These are phyloP conservation scores for Teleiodes luculella DNA, from an alignment of 2,888 invertebrate genomes.

Conservation along the genomic window DNA sequence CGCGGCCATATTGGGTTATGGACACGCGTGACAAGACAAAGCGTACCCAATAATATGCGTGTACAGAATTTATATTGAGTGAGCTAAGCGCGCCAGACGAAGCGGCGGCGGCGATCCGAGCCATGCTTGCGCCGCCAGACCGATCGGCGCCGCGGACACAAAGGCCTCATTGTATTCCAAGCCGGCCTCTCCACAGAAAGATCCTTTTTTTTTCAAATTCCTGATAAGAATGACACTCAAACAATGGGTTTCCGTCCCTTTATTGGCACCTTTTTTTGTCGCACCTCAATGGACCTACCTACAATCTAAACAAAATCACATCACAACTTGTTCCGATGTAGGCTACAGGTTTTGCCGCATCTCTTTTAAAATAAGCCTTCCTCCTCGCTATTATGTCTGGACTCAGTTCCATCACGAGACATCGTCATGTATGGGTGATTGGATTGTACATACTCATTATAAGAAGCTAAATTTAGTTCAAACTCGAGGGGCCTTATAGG, in stretches of 20 bases:
- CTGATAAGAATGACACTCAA: constrained; percentile 72
- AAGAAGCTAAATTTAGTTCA: too few species aligned
- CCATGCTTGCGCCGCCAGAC: constrained; percentile 58
- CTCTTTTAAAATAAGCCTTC: constrained; percentile 27
- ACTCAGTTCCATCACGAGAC: too few species aligned
- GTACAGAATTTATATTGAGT: constrained; percentile 17
- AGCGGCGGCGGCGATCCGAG: constrained; percentile 38
- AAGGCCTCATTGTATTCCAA: constrained; percentile 71
- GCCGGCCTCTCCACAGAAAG: constrained; percentile 56
- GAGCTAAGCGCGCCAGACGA: constrained; percentile 9
- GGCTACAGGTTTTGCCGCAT: constrained; percentile 38
- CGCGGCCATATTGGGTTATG: constrained; percentile 18
- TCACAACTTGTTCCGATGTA: constrained; percentile 68
- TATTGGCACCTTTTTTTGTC: constrained; percentile 78
- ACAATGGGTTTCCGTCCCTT: constrained; percentile 78
- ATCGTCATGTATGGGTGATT: too few species aligned
- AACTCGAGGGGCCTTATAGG: too few species aligned
- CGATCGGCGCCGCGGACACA: constrained; percentile 74
- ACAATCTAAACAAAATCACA: constrained; percentile 64
- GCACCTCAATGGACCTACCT: constrained; percentile 64
- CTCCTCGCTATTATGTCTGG: too few species aligned
- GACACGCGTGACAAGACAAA: constrained; percentile 34
- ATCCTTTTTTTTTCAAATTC: constrained; percentile 71
- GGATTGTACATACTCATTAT: too few species aligned
- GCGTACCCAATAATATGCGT: constrained; percentile 22